Base-by-base conservation (phyloP, 2,888 invertebrate species). In the Amphipoea lucens region DNA sequence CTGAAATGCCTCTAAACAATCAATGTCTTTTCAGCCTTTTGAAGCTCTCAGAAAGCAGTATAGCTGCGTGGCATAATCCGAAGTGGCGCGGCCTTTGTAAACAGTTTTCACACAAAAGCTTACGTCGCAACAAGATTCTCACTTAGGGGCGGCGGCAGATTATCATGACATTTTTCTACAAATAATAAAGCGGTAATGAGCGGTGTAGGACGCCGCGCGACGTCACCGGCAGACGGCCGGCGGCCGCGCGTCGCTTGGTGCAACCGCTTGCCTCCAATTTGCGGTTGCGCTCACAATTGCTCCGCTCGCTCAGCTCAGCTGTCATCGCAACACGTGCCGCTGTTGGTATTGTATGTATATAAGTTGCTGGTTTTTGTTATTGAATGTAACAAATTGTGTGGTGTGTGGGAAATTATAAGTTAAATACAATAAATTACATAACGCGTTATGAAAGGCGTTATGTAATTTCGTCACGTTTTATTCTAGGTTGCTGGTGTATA, bases 111-210 rank as follows among this genome's bases (percentile, higher is more conserved):
- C 66, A 85, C 76, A 87, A 87, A 85, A 80, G 86, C 74, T 84
- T 66, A 42, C 54, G 60, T 71, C 48, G 74, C 83, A 79, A 86
- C 84, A 88, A 78, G 76, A 81, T 84, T 75, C 62, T 69, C 68
- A 80, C n/a, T 76, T 67, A 69, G 75, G 72, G 87, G 69, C 54
- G 83, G 69, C 45, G 68, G 29, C 62, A 78, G 69, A 86, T 83
- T 81, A 81, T 76, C 60, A 79, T 72, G 72, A 79, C 76, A 78
- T 86, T 89, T 89, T 86, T 80, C 79, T 79, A 71, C 76, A 83
- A 87, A 86, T 88, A 85, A 85, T 84, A 84, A 77, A 82, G 87
- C 82, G 62, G 79, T 88, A 88, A 89, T 90, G 82, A 88, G 85
- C 79, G 86, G 67, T 76, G 68, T 71, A 70, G 80, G 81, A 77